phyloP scores from a whole-genome alignment of 1,140 invertebrate genomes.

The Acromyrmex heyeri region DNA sequence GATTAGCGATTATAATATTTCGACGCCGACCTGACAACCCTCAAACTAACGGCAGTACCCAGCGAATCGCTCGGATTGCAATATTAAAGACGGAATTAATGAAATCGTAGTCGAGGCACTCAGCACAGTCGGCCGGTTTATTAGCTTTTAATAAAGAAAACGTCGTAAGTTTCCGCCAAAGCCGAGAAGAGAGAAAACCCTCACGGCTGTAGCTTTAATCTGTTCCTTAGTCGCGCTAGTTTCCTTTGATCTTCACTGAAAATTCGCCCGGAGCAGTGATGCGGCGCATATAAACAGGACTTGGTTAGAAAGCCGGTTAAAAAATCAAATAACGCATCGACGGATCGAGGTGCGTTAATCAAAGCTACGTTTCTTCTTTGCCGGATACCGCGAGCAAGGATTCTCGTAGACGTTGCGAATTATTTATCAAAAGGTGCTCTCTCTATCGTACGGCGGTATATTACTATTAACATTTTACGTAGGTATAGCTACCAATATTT shows the following conservation, averaged over 20 bases:
- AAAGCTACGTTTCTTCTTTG: conserved; percentile 7
- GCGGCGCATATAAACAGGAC: conserved; percentile 33
- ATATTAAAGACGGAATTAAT: conserved; percentile 55
- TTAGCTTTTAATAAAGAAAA: conserved; percentile 62
- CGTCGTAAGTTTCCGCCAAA: conserved; percentile 39
- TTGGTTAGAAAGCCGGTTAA: conserved; percentile 26
- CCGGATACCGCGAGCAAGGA: not conserved
- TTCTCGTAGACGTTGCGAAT: conserved; percentile 18
- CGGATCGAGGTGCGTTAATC: conserved; percentile 45
- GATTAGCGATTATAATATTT: conserved; percentile 58
- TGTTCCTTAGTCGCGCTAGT: conserved; percentile 46
- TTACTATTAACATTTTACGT: conserved; percentile 3
- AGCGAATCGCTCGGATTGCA: conserved; percentile 23
- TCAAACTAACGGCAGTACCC: not conserved
- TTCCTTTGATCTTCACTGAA: conserved; percentile 58
- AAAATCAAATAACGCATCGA: conserved; percentile 55
- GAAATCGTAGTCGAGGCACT: conserved; percentile 30
- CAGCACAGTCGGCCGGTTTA: conserved; percentile 40
- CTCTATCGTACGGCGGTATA: not conserved
- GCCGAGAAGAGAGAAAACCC: conserved; percentile 26
- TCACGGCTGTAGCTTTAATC: conserved; percentile 41
- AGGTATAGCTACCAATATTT: not conserved
- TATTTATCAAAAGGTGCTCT: conserved; percentile 40
- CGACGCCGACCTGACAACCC: conserved; percentile 7
- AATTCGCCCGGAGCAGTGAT: conserved; percentile 42